Evolutionary conservation across 2,888 invertebrate species (phyloP), one percentile per base, ranked within the genome.

Genomic region (Linnaemya tessellans): DNA sequence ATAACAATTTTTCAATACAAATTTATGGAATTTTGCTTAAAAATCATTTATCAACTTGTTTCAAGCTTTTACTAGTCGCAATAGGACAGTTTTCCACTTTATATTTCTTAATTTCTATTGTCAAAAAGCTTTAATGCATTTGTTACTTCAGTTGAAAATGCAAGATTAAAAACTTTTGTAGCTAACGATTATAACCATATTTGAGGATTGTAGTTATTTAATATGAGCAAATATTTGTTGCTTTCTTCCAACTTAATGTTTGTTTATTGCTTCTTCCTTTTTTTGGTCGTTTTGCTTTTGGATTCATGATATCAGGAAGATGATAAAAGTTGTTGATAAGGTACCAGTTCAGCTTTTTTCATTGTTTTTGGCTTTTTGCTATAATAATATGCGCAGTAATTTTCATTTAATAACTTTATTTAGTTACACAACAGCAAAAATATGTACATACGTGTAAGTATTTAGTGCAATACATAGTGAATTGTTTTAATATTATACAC

Each of bases 141-240:
- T 86, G 84, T 82, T 83, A 80, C 80, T 84, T 86, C 86, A 87
- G 86, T 88, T 88, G 86, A 87, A 87, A 87, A 86, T 86, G 80
- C 79, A 84, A 78, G 49, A 81, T 71, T 60, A 70, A 73, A 86
- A 67, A 20, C 35, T 13, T 60, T 82, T 77, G 75, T 25, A 79
- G 43, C 81, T 62, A 18, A 65, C 25, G 11, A 56, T 9, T 43
- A 65, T 25, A 51, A 71, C 25, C 30, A 75, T 71, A 56, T 83
- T 43, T 62, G 22, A 68, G 78, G 54, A 79, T 56, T 67, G 46
- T 25, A 25, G 11, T 58, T 41, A 60, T 70, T 78, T 62, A 62
- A 49, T 64, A 35, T 46, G 2, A 64, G 43, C 43, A 35, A 64
- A 71, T 18, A 18, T 15, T 49, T 41, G 46, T 11, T 18, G 49